Conservation (phyloP, 1,140 invertebrate species). For the Brachionus angularis region DNA sequence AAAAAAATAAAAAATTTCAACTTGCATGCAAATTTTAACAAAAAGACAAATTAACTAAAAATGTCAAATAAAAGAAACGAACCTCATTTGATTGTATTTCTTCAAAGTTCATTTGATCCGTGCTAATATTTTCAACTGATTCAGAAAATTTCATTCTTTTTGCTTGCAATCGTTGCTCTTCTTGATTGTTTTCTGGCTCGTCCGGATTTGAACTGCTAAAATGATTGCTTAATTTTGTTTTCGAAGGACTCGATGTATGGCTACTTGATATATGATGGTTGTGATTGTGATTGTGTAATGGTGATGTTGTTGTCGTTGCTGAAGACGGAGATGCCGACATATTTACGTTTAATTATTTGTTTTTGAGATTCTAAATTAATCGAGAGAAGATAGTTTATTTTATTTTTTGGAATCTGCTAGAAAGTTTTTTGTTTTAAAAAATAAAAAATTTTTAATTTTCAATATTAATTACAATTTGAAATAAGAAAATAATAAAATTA, state of each 20-base stretch:
- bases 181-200: constrained; percentile 6
- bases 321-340: constrained; percentile 28
- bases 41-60: background rate
- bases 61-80: background rate
- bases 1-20: no score
- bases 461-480: no score
- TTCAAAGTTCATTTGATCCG: no score
- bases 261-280: constrained; percentile 29
- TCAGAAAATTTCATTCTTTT: constrained; percentile 31
- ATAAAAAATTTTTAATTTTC: no score
- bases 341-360: background rate
- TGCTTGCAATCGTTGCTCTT: background rate
- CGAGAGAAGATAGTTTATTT: background rate
- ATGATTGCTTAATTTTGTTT: constrained; percentile 25
- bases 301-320: constrained; percentile 18
- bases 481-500: no score
- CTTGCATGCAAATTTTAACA: constrained; percentile 10
- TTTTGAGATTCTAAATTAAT: constrained; percentile 7
- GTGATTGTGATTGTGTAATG: constrained; percentile 22
- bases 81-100: background rate
- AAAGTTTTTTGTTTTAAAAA: no score
- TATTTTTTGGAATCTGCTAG: no score
- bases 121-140: constrained; percentile 19
- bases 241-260: constrained; percentile 16
- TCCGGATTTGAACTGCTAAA: background rate